Percentiles rank a stretch among this genome's conserved stretches.
phyloP scores from a whole-genome alignment of 2,797 vertebrate genomes.

The Avahi laniger region DNA sequence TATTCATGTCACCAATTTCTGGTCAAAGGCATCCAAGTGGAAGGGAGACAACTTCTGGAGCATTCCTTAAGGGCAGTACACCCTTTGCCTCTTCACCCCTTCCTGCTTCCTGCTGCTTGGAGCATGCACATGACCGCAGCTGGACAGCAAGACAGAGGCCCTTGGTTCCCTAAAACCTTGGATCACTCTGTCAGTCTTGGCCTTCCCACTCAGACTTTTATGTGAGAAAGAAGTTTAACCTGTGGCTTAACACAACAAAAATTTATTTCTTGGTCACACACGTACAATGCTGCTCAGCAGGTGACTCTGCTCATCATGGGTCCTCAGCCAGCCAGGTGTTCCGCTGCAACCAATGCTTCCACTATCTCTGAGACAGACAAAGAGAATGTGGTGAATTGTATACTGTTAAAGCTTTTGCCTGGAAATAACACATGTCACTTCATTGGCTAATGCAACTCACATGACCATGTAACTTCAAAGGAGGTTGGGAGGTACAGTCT shows the following conservation, averaged over 20 bases:
- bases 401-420: not conserved
- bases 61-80: not conserved
- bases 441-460: not conserved
- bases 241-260: not conserved
- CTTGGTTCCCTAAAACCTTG: not conserved
- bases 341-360: not conserved
- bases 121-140: not conserved
- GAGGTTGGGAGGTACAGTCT: not conserved
- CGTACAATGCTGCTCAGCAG: not conserved
- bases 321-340: not conserved
- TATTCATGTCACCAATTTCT: not conserved
- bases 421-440: not conserved
- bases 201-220: not conserved
- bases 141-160: not conserved
- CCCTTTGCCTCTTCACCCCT: not conserved
- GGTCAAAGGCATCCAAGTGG: not conserved
- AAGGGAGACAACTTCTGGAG: not conserved
- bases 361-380: not conserved
- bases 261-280: not conserved
- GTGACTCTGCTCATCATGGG: not conserved
- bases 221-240: not conserved
- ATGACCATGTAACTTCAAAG: not conserved
- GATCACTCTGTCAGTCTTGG: not conserved
- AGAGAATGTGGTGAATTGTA: not conserved
- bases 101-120: not conserved